These are phyloP conservation scores for Nephrocerus scutellatus DNA, from an alignment of 2,888 invertebrate species.

Conservation along the genomic window DNA sequence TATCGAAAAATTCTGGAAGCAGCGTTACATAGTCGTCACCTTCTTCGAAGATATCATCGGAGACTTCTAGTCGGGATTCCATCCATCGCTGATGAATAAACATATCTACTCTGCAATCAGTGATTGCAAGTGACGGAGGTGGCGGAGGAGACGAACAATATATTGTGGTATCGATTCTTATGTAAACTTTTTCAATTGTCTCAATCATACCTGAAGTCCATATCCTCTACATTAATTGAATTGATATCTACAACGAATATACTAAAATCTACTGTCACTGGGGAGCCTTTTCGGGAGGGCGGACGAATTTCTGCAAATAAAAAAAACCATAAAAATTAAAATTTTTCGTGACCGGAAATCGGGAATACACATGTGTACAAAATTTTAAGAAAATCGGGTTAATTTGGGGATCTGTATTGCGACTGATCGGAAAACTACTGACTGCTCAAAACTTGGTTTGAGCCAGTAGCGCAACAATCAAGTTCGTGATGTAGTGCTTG, in stretches of 20 bases:
- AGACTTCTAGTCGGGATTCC: constrained; percentile 67
- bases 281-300: constrained; percentile 63
- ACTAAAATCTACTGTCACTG: constrained; percentile 70
- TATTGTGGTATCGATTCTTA: not conserved
- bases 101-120: constrained; percentile 66
- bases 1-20: constrained; percentile 73
- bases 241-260: constrained; percentile 81
- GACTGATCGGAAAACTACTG: too few relatives aligned
- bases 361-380: too few relatives aligned
- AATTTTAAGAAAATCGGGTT: too few relatives aligned
- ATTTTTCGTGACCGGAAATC: too few relatives aligned
- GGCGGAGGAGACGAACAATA: not conserved
- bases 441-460: too few relatives aligned
- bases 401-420: too few relatives aligned
- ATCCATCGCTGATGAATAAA: constrained; percentile 76
- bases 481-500: too few relatives aligned
- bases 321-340: too few relatives aligned
- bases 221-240: constrained; percentile 80
- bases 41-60: constrained; percentile 71
- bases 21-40: constrained; percentile 73
- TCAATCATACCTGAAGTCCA: constrained; percentile 72
- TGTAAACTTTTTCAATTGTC: not conserved
- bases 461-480: too few relatives aligned
- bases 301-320: constrained; percentile 66
- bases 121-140: not conserved